Evolutionary conservation across 2,888 invertebrate species (phyloP).

Genomic region (Sinelater perroti): DNA sequence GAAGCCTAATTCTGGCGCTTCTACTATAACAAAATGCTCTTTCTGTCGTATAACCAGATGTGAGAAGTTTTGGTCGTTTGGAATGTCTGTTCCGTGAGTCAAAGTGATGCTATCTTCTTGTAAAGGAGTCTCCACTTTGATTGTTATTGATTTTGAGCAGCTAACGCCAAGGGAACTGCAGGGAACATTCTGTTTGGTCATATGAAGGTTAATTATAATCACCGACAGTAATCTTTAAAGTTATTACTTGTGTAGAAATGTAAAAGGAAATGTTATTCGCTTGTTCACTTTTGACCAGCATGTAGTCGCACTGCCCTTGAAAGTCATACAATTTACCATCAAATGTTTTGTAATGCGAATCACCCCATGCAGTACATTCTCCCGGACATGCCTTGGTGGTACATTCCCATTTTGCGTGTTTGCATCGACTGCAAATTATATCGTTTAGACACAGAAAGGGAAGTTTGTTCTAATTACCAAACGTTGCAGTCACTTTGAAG

Average conservation of each 20-base stretch:
- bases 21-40: constrained; percentile 82
- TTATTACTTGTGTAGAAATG: constrained; percentile 76
- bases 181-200: constrained; percentile 82
- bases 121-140: constrained; percentile 68
- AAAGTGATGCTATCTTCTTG: constrained; percentile 72
- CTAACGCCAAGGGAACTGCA: constrained; percentile 88
- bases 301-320: constrained; percentile 88
- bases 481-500: constrained; percentile 87
- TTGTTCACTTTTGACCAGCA: constrained; percentile 77
- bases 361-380: constrained; percentile 87
- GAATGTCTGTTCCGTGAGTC: constrained; percentile 67
- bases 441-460: neutral
- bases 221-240: too few relatives aligned
- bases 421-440: constrained; percentile 67
- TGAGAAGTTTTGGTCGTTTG: constrained; percentile 62
- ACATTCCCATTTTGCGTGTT: constrained; percentile 83
- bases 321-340: constrained; percentile 85
- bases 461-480: constrained; percentile 71
- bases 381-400: constrained; percentile 77
- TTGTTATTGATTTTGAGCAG: constrained; percentile 84
- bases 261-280: constrained; percentile 73
- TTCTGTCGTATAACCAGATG: constrained; percentile 71
- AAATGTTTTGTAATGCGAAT: constrained; percentile 88
- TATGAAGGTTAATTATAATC: too few relatives aligned
- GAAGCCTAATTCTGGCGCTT: constrained; percentile 78